phyloP scores from a whole-genome alignment of 2,888 invertebrate genomes.

The Tachystola acroxantha region DNA sequence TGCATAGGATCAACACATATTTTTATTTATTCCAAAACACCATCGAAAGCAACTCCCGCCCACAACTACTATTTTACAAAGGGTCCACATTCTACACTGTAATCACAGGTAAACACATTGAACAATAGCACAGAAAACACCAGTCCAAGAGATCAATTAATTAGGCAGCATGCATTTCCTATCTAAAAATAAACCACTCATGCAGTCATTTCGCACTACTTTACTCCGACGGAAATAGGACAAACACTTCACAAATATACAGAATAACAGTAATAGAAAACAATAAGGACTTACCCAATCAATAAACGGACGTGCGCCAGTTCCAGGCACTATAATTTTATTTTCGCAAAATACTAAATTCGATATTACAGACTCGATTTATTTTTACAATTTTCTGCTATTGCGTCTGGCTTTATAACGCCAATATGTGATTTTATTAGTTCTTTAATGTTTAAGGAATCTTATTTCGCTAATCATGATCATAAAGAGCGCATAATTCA shows the following conservation, averaged over 20 bases:
- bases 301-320: constrained; percentile 59
- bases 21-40: too few relatives aligned
- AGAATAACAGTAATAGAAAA: constrained; percentile 26
- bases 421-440: constrained; percentile 54
- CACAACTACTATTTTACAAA: too few relatives aligned
- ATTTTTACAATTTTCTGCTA: constrained; percentile 36
- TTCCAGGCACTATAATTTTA: constrained; percentile 42
- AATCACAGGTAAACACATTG: too few relatives aligned
- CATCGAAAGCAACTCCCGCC: too few relatives aligned
- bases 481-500: constrained; percentile 79
- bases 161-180: too few relatives aligned
- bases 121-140: too few relatives aligned
- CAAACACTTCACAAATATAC: constrained; percentile 9
- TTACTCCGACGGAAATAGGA: background rate
- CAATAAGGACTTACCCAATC: constrained; percentile 52
- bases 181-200: constrained; percentile 36
- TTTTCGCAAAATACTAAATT: constrained; percentile 52
- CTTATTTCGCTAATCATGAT: constrained; percentile 78
- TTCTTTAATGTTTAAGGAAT: constrained; percentile 54
- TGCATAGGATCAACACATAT: background rate
- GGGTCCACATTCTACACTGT: too few relatives aligned
- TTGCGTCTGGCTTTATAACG: constrained; percentile 41
- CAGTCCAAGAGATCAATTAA: too few relatives aligned
- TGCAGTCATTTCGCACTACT: constrained; percentile 9
- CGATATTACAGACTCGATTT: constrained; percentile 50